A percentile compares a stretch with the other conserved stretches of the same genome.
Evolutionary conservation across 37 sponge, comb jelly and placozoan genomes (phyloP).

Genomic region (Ephydatia muelleri): DNA sequence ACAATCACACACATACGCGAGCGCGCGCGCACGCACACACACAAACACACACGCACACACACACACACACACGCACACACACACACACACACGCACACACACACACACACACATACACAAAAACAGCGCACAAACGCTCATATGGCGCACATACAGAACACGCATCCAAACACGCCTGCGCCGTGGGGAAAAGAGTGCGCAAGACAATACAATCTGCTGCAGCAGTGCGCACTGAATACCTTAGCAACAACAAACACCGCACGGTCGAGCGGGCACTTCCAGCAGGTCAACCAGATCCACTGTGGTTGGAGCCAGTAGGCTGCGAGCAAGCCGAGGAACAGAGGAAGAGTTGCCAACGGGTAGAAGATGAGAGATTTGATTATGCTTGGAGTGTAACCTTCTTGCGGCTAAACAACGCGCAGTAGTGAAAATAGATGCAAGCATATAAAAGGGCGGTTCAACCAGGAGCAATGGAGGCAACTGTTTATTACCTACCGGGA

Average conservation of each 20-base stretch:
- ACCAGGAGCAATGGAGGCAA: too few species aligned
- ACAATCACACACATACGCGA: too few species aligned
- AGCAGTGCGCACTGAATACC: too few species aligned
- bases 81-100: background rate
- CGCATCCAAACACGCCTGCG: too few species aligned
- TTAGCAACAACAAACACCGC: constrained; percentile 60
- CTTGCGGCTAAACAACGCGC: constrained; percentile 32
- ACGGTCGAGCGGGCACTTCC: constrained; percentile 12
- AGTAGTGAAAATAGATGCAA: too few species aligned
- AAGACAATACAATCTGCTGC: too few species aligned
- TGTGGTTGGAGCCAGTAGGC: constrained; percentile 64
- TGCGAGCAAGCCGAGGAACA: constrained; percentile 38
- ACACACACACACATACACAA: background rate
- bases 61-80: too few species aligned
- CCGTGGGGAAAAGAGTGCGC: background rate
- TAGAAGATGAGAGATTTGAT: constrained; percentile 18
- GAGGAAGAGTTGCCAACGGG: constrained; percentile 50
- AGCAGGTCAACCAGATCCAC: constrained; percentile 35
- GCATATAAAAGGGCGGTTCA: background rate
- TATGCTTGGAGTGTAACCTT: constrained; percentile 45
- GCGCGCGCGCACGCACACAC: too few species aligned
- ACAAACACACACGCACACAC: too few species aligned
- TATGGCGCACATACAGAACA: too few species aligned
- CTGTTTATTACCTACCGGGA: constrained; percentile 10
- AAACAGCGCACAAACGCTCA: background rate